Evolutionary conservation across 2,888 invertebrate species (phyloP), one percentile per base, ranked within the genome.

Genomic region (Lapara coniferarum): DNA sequence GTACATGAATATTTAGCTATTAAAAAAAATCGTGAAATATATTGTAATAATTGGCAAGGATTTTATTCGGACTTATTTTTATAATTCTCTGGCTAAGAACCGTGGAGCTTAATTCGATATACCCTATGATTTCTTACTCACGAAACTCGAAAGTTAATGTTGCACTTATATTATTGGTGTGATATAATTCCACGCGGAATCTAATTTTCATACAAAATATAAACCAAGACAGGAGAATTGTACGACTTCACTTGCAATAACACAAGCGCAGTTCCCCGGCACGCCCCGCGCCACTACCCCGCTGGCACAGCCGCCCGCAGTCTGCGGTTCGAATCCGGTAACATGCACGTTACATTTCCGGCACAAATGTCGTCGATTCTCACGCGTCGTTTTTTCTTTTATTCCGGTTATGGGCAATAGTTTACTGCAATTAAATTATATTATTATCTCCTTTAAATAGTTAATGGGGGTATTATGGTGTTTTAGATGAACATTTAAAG

Each of bases 181-280:
- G 5, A 37, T 37, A 37, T 8, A 37, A 37, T 37, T 37, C 8
- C 37, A 37, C 37, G 37, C 8, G 37, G 37, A 37, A 37, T 37
- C 37, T 37, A 37, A 37, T 7, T 37, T 4, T 37, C 8, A 5
- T 7, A 7, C 5, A 5, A 37, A 37, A 37, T 7, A 7, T 37
- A 37, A 8, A 7, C 37, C 72, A 75, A 80, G 76, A 78, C 73
- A 77, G 73, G 75, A 73, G 71, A 75, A 30, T 69, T 55, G 63
- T 37, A 66, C 49, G 63, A 66, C 53, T 63, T 63, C 49, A n/a
- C 53, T 30, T 63, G 55, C 58, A 69, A 69, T 69, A 63, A 25
- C 46, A 56, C 16, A 58, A 63, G 49, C 55, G 53, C 53, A 58
- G 19, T n/a, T n/a, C 49, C 16, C 14, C 44, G 53, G 30, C 25